phyloP scores from a whole-genome alignment of 2,888 invertebrate genomes.

The Drosophila barbarae region DNA sequence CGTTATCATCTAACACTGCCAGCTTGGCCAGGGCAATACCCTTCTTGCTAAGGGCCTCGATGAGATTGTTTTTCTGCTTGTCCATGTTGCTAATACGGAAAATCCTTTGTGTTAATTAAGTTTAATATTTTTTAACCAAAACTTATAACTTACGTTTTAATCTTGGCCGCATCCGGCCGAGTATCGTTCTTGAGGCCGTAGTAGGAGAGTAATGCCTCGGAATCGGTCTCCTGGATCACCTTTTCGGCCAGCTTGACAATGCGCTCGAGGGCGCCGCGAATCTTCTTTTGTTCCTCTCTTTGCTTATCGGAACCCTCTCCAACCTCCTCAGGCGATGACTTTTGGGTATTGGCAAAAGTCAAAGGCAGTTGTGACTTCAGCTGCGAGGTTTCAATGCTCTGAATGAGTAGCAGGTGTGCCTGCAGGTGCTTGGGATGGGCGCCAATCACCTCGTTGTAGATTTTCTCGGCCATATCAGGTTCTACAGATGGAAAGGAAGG shows the following conservation, averaged over 20 bases:
- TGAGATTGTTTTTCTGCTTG: conserved; percentile 87
- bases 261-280: conserved; percentile 80
- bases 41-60: conserved; percentile 89
- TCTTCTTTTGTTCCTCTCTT: conserved; percentile 76
- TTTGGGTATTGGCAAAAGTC: conserved; percentile 79
- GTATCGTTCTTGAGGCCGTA: conserved; percentile 92
- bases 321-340: conserved; percentile 73
- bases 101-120: not conserved
- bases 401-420: conserved; percentile 88
- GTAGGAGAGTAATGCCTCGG: conserved; percentile 88
- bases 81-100: conserved; percentile 86
- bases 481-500: conserved; percentile 77
- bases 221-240: conserved; percentile 87
- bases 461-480: conserved; percentile 84
- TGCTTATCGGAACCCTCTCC: conserved; percentile 54
- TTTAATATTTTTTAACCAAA: not conserved
- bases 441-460: conserved; percentile 87
- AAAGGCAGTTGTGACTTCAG: conserved; percentile 80
- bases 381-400: conserved; percentile 84
- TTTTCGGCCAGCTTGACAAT: conserved; percentile 84
- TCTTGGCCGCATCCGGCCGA: conserved; percentile 89
- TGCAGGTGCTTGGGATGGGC: conserved; percentile 88
- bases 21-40: conserved; percentile 87
- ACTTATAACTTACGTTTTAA: conserved; percentile 84
- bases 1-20: conserved; percentile 76